Evolutionary conservation across 2,797 vertebrate genomes (phyloP).

Genomic region (Acanthurus leucopareius): DNA sequence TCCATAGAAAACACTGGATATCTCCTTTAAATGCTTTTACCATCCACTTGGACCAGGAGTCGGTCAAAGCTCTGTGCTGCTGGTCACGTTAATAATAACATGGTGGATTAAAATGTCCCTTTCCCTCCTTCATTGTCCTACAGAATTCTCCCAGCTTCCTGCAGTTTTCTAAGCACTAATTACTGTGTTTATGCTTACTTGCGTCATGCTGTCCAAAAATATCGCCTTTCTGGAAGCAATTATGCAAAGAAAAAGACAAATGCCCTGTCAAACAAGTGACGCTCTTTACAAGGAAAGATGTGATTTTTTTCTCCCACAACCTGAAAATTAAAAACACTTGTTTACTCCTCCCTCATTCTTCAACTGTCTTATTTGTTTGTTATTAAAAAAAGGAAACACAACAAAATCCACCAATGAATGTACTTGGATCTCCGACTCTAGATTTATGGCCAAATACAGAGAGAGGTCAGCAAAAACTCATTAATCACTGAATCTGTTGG

Average conservation of each 20-base stretch:
- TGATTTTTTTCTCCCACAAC: constrained; percentile 2
- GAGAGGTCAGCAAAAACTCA: constrained; percentile 3
- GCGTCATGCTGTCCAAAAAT: constrained; percentile 84
- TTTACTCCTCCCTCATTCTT: not conserved
- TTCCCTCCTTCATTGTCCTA: constrained; percentile 56
- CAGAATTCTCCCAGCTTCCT: constrained; percentile 59
- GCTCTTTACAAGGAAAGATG: constrained; percentile 14
- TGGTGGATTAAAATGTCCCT: constrained; percentile 67
- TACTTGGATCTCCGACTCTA: not conserved
- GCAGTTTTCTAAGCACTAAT: constrained; percentile 79
- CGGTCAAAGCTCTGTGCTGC: constrained; percentile 68
- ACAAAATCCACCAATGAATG: constrained; percentile 7
- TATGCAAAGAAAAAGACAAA: constrained; percentile 75
- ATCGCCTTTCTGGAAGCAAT: constrained; percentile 78
- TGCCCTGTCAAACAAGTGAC: constrained; percentile 59
- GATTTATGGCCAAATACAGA: not conserved
- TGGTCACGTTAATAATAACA: constrained; percentile 81
- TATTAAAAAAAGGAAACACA: not conserved
- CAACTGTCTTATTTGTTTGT: not conserved
- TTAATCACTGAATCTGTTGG: constrained; percentile 18
- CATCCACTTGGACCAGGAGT: constrained; percentile 46
- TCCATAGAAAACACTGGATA: constrained; percentile 23
- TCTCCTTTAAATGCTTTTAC: constrained; percentile 43
- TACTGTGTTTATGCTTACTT: constrained; percentile 83
- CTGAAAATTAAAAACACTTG: constrained; percentile 15